phyloP scores from a whole-genome alignment of 2,797 vertebrate genomes.

The Ptychobarbus kaznakovi region DNA sequence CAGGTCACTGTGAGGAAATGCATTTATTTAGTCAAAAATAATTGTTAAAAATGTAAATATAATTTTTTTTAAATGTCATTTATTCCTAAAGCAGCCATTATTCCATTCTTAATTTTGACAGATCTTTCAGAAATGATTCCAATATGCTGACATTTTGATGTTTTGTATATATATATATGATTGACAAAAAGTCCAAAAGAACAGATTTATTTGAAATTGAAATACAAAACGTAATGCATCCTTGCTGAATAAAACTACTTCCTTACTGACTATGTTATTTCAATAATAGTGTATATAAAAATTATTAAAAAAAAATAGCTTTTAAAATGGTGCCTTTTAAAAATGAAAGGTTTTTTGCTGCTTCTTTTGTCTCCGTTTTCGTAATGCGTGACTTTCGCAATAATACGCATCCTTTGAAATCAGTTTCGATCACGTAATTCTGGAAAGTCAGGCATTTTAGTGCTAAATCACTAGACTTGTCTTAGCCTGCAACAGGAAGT shows the following conservation, averaged over 20 bases:
- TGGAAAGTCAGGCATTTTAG: not conserved
- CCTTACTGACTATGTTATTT: not conserved
- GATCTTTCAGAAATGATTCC: not conserved
- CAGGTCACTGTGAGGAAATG: conserved; percentile 11
- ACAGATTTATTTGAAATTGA: not conserved
- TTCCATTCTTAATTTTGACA: not conserved
- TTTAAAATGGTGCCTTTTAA: not conserved
- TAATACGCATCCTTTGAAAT: not conserved
- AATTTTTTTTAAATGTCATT: not conserved
- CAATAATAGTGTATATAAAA: not conserved
- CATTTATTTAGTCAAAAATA: not conserved
- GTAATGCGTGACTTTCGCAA: not conserved
- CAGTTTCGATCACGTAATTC: not conserved
- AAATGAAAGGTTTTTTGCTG: not conserved
- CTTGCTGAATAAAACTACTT: not conserved
- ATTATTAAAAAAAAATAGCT: not conserved
- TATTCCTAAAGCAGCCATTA: not conserved
- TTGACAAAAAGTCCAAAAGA: not conserved
- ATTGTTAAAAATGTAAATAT: not conserved
- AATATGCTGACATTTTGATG: not conserved
- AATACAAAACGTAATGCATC: not conserved
- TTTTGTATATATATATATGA: not conserved
- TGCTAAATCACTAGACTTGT: not conserved
- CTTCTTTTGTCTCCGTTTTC: not conserved
- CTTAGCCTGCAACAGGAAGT: conserved; percentile 24